Conservation (phyloP, 2,797 vertebrate species). For the Bucorvus abyssinicus region DNA sequence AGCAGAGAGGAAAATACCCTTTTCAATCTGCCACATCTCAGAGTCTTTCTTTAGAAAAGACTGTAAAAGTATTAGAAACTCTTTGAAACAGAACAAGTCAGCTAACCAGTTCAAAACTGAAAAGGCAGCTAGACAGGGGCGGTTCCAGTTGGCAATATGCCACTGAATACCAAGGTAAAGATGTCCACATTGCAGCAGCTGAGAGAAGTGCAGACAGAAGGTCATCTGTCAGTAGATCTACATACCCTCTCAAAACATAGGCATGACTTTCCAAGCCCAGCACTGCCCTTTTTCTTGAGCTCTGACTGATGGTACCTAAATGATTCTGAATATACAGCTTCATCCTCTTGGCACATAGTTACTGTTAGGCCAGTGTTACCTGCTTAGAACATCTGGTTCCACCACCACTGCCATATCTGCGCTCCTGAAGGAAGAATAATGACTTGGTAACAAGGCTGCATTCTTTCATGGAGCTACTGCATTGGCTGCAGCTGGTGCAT, state of each 20-base stretch:
- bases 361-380: background rate
- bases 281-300: background rate
- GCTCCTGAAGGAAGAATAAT: background rate
- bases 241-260: background rate
- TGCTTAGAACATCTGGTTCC: background rate
- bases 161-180: background rate
- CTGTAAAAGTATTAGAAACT: background rate
- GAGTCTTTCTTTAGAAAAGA: background rate
- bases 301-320: background rate
- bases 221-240: background rate
- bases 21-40: background rate
- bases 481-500: background rate
- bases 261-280: background rate
- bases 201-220: background rate
- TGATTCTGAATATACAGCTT: background rate
- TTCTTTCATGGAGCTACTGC: background rate
- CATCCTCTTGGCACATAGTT: background rate
- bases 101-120: background rate
- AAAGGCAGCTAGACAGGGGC: background rate
- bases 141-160: background rate
- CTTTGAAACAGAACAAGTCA: background rate
- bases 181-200: background rate
- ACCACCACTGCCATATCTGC: background rate
- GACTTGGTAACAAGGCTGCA: background rate
- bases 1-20: background rate